These are phyloP conservation scores for Venusia cambrica DNA, from an alignment of 2,888 invertebrate species.

Conservation along the genomic window DNA sequence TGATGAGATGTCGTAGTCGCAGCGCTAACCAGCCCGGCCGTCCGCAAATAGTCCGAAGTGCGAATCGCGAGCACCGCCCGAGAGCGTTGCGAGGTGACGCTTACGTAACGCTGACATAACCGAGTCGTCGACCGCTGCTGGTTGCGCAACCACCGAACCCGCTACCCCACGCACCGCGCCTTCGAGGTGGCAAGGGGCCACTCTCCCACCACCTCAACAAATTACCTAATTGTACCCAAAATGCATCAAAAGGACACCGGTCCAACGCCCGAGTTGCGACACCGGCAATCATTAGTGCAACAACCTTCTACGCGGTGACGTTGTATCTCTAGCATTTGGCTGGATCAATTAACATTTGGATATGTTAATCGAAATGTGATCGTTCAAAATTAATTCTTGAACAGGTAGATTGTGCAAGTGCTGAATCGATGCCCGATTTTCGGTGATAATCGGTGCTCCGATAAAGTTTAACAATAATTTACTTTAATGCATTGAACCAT, in stretches of 20 bases:
- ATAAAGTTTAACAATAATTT: too few relatives aligned
- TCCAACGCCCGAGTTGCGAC: slow-evolving; percentile 65
- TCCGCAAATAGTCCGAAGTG: slow-evolving; percentile 73
- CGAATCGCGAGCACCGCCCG: slow-evolving; percentile 69
- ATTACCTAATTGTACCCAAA: slow-evolving; percentile 77
- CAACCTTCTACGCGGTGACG: slow-evolving; percentile 63
- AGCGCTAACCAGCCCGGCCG: slow-evolving; percentile 59
- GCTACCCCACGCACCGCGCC: slow-evolving; percentile 70
- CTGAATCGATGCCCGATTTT: slow-evolving; percentile 2
- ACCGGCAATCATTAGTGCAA: slow-evolving; percentile 66
- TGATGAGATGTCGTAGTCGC: slow-evolving; percentile 41
- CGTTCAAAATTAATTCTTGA: slow-evolving; percentile 19
- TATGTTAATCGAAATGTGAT: slow-evolving; percentile 44
- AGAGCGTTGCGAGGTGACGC: slow-evolving; percentile 74
- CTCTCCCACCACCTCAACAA: slow-evolving; percentile 55
- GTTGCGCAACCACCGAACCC: slow-evolving; percentile 75
- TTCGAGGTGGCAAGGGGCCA: slow-evolving; percentile 49
- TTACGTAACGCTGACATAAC: slow-evolving; percentile 81
- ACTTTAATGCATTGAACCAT: too few relatives aligned
- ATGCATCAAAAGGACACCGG: slow-evolving; percentile 73
- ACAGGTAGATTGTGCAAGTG: slow-evolving; percentile 21
- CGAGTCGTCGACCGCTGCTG: slow-evolving; percentile 74
- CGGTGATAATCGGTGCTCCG: slow-evolving; percentile 6
- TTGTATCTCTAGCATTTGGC: slow-evolving; percentile 46
- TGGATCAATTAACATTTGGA: slow-evolving; percentile 49